Conservation (phyloP, 2,888 invertebrate genomes). For the Biston stratarius region DNA sequence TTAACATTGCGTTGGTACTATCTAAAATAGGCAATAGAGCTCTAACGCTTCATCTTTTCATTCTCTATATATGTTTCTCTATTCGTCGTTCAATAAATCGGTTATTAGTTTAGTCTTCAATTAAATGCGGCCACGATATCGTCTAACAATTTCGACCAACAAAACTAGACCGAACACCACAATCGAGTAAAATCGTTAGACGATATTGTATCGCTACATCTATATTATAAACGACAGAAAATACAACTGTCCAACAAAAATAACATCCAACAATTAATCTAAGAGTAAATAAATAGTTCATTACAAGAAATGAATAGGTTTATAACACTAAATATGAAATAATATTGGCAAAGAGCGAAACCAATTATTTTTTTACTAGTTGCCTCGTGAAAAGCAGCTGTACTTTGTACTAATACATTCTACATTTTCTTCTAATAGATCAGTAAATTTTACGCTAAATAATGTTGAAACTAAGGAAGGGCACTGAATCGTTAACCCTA, state of each 20-base stretch:
- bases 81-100: slow-evolving; percentile 27
- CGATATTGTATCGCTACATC: slow-evolving; percentile 22
- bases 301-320: slow-evolving; percentile 65
- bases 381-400: slow-evolving; percentile 59
- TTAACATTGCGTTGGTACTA: slow-evolving; percentile 15
- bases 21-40: slow-evolving; percentile 22
- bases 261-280: slow-evolving; percentile 75
- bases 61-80: no score
- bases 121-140: slow-evolving; percentile 12
- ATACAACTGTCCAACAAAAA: slow-evolving; percentile 62
- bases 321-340: slow-evolving; percentile 59
- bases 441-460: slow-evolving; percentile 30
- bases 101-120: slow-evolving; percentile 33
- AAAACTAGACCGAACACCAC: neutral
- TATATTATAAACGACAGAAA: slow-evolving; percentile 45
- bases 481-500: neutral
- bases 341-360: slow-evolving; percentile 70
- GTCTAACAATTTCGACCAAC: slow-evolving; percentile 11
- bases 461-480: slow-evolving; percentile 34
- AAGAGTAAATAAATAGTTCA: slow-evolving; percentile 68
- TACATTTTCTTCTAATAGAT: slow-evolving; percentile 48
- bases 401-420: slow-evolving; percentile 72
- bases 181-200: slow-evolving; percentile 13
- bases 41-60: neutral
- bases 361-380: slow-evolving; percentile 62